Conservation (phyloP, 2,113 vertebrate species). For the Silurus asotus region DNA sequence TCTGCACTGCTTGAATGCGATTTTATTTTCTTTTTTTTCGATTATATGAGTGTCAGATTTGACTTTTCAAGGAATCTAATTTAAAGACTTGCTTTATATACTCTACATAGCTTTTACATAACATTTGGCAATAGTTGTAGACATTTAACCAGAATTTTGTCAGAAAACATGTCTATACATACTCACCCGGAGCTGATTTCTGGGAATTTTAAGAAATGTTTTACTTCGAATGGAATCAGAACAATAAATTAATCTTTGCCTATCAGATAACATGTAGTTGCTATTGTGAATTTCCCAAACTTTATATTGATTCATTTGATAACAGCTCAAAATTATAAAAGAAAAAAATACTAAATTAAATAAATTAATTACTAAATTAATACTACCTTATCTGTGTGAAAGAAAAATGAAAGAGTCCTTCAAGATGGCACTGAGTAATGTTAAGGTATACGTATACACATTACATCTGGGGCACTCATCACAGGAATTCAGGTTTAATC, state of each 20-base stretch:
- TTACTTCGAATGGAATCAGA: not conserved
- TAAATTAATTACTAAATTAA: no score
- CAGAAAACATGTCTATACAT: not conserved
- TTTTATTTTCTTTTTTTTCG: no score
- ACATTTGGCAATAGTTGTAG: not conserved
- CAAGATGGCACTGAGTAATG: not conserved
- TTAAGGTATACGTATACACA: not conserved
- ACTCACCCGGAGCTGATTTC: not conserved
- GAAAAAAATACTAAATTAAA: no score
- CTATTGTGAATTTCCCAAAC: not conserved
- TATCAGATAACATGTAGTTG: not conserved
- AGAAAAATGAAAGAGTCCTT: not conserved
- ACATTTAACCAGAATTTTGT: not conserved
- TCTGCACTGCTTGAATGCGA: no score
- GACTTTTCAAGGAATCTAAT: not conserved
- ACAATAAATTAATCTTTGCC: not conserved
- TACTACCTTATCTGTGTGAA: not conserved
- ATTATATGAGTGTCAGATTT: not conserved
- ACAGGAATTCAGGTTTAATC: constrained; percentile 14
- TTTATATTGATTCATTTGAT: not conserved
- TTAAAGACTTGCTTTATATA: not conserved
- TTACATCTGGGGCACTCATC: no score
- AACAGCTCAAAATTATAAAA: not conserved
- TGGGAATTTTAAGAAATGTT: not conserved
- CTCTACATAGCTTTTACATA: not conserved